phyloP scores from a whole-genome alignment of 2,888 invertebrate genomes.

The Eremobia ochroleuca region DNA sequence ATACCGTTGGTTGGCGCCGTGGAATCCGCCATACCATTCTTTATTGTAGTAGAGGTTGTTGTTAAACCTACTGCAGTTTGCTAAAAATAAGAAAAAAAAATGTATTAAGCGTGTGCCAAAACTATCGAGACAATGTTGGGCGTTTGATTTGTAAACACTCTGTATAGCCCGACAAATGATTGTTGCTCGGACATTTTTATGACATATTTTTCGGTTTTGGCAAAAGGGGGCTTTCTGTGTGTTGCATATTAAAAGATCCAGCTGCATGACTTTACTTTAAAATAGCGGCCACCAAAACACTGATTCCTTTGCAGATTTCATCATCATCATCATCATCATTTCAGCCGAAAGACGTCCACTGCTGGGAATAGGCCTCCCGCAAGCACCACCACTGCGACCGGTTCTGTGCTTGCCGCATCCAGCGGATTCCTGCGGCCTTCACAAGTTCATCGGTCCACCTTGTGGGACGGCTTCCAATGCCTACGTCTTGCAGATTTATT shows the following conservation, averaged over 20 bases:
- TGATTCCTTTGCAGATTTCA: background rate
- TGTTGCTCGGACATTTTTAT: background rate
- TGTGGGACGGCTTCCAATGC: background rate
- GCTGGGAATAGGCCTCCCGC: background rate
- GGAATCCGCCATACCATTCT: constrained; percentile 81
- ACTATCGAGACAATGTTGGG: background rate
- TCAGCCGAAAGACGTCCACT: background rate
- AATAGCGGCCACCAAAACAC: background rate
- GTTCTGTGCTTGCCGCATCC: no score
- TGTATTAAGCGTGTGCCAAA: background rate
- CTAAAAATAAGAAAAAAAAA: constrained; percentile 24
- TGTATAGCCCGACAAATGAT: background rate
- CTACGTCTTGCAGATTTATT: background rate
- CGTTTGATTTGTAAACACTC: no score
- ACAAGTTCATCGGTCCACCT: background rate
- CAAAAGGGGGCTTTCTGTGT: background rate
- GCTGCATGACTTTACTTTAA: background rate
- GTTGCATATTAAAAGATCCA: background rate
- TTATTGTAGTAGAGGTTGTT: constrained; percentile 72
- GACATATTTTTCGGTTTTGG: background rate
- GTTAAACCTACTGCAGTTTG: constrained; percentile 76
- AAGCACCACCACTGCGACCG: background rate
- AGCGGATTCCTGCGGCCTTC: background rate
- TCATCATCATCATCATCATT: background rate
- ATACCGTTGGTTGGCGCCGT: constrained; percentile 78